A percentile compares a stretch with the other conserved stretches of the same genome.
These are phyloP conservation scores for Oxystoma pomonae DNA, from an alignment of 2,888 invertebrate species.

Conservation along the genomic window DNA sequence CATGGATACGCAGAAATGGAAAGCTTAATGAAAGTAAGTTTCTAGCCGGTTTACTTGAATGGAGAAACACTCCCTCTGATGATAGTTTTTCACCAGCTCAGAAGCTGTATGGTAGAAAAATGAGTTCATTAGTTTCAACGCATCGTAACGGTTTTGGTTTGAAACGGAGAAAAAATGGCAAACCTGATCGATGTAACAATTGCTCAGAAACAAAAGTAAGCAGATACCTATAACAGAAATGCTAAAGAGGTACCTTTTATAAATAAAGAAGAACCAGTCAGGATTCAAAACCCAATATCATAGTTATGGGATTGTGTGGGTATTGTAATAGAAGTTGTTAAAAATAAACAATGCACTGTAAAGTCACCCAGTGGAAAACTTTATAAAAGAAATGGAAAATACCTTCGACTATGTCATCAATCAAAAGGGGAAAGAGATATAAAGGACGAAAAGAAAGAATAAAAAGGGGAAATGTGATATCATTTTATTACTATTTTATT, in stretches of 20 bases:
- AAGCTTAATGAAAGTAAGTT: not conserved
- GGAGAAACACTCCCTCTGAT: not conserved
- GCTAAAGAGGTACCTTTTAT: not conserved
- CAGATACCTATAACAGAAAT: not conserved
- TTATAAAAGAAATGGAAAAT: not conserved
- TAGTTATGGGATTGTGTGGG: not conserved
- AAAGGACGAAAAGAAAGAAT: no score
- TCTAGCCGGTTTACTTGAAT: not conserved
- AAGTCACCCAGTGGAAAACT: not conserved
- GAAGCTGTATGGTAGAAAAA: not conserved
- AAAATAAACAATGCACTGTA: not conserved
- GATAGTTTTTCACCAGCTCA: not conserved
- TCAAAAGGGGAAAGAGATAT: no score
- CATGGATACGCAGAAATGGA: not conserved
- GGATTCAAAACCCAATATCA: not conserved
- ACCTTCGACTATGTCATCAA: not conserved
- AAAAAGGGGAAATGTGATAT: no score
- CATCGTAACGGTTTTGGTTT: not conserved
- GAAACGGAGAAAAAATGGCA: no score
- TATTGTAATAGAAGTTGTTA: not conserved
- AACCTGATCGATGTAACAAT: not conserved
- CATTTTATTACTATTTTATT: no score
- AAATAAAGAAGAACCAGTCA: not conserved
- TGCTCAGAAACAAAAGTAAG: not conserved
- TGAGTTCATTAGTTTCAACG: not conserved